phyloP scores from a whole-genome alignment of 2,113 vertebrate species.

The Sciurus niger region DNA sequence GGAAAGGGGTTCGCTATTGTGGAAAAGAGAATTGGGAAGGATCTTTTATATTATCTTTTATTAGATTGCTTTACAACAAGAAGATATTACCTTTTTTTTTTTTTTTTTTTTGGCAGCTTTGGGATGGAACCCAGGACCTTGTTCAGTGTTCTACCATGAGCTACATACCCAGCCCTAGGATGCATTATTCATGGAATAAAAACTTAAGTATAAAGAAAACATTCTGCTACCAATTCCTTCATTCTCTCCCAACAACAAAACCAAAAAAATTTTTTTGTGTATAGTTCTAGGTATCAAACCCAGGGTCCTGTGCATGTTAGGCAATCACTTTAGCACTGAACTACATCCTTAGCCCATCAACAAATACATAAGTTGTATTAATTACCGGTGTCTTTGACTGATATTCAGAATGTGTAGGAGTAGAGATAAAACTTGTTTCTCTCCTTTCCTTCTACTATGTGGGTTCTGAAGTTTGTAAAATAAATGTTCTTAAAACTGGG shows the following conservation, averaged over 20 bases:
- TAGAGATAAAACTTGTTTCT: not conserved
- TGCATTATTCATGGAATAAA: not conserved
- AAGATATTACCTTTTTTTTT: not conserved
- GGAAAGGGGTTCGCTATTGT: not conserved
- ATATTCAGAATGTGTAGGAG: not conserved
- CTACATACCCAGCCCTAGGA: not conserved
- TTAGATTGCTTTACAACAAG: not conserved
- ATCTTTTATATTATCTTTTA: not conserved
- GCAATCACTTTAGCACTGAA: not conserved
- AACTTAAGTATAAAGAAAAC: slow-evolving; percentile 23
- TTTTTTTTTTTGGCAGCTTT: too few relatives aligned
- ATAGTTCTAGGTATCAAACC: not conserved
- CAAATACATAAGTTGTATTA: not conserved
- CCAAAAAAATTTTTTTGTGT: not conserved
- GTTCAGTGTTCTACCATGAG: too few relatives aligned
- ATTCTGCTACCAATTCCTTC: not conserved
- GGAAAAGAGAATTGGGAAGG: not conserved
- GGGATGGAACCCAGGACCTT: too few relatives aligned
- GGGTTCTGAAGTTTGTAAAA: not conserved
- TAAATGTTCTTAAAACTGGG: slow-evolving; percentile 21
- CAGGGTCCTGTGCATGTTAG: not conserved
- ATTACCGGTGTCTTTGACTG: not conserved
- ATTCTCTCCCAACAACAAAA: not conserved
- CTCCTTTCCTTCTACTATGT: not conserved
- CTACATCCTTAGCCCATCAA: not conserved